Conservation (phyloP, 2,797 vertebrate genomes). For the Pipistrellus pygmaeus region DNA sequence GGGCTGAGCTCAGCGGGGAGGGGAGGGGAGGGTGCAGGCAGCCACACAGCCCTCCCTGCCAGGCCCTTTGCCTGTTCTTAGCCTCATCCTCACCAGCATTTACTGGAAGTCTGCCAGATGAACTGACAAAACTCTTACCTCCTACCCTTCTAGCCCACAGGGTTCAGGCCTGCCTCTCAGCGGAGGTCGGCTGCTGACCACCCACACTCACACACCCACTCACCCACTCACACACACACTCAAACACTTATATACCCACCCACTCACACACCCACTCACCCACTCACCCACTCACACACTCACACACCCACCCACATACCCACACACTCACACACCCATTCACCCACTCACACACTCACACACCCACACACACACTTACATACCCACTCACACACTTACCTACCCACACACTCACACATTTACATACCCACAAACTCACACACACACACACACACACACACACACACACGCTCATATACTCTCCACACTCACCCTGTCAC, state of each 20-base stretch:
- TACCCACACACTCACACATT: rapidly evolving
- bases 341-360: neutral
- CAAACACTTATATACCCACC: neutral
- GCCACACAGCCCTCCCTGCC: neutral
- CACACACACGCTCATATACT: too few species aligned
- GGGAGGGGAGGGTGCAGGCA: neutral
- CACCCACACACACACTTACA: too few species aligned
- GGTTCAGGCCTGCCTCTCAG: neutral
- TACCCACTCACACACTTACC: neutral
- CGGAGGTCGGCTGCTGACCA: neutral
- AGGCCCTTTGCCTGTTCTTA: neutral
- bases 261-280: too few species aligned
- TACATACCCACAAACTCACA: neutral
- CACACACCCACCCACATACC: neutral
- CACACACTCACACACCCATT: neutral
- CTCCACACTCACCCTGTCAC: too few species aligned
- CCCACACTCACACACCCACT: rapidly evolving
- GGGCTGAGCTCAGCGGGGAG: neutral
- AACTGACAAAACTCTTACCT: neutral
- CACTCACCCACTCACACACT: too few species aligned
- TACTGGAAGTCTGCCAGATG: neutral
- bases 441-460: too few species aligned
- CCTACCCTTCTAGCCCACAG: neutral
- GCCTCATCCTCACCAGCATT: neutral
- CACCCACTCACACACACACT: too few species aligned